phyloP scores from a whole-genome alignment of 1,140 invertebrate genomes.

The Drosophila trapezifrons region DNA sequence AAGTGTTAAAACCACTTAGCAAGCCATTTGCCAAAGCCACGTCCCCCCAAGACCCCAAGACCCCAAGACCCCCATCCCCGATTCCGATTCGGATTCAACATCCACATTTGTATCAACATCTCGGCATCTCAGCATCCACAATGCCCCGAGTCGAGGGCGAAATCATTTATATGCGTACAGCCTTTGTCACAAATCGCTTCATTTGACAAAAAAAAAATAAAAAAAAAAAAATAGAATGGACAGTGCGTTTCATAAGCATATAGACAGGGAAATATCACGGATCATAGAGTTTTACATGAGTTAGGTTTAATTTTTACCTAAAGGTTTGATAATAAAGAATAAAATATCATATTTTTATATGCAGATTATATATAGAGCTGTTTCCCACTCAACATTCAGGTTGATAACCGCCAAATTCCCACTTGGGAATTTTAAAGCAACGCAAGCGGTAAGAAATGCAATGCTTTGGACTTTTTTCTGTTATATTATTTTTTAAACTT shows the following conservation, averaged over 20 bases:
- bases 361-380: no score
- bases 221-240: conserved; percentile 14
- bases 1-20: conserved; percentile 84
- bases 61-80: no score
- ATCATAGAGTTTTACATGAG: not conserved
- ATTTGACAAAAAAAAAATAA: conserved; percentile 40
- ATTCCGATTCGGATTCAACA: conserved; percentile 7
- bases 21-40: conserved; percentile 77
- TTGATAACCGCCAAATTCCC: no score
- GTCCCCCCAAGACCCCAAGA: not conserved
- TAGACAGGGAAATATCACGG: no score
- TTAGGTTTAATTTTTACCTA: not conserved
- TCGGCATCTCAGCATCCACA: conserved; percentile 29
- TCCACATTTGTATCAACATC: conserved; percentile 1
- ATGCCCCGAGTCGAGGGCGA: conserved; percentile 47
- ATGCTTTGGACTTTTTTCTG: no score
- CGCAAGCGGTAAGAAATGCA: no score
- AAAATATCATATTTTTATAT: no score
- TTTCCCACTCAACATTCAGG: not conserved
- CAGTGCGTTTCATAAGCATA: conserved; percentile 19
- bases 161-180: conserved; percentile 58
- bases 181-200: conserved; percentile 60
- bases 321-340: no score
- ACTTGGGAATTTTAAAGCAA: not conserved
- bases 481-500: not conserved